Evolutionary conservation across 2,888 invertebrate species (phyloP).

Genomic region (Nebria salina): DNA sequence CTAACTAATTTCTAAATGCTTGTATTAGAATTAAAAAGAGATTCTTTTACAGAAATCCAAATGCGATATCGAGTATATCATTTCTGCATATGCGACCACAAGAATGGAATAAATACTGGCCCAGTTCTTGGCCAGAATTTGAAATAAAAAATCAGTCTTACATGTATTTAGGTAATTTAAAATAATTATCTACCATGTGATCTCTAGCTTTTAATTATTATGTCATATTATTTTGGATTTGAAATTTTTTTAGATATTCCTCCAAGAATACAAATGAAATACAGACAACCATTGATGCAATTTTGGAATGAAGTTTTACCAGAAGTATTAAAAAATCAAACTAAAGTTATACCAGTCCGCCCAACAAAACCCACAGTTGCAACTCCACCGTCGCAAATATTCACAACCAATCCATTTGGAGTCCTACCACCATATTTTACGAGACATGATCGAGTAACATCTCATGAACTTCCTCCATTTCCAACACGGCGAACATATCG

Average conservation of each 20-base stretch:
- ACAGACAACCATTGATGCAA: constrained; percentile 79
- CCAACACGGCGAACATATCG: constrained; percentile 36
- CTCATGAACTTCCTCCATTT: constrained; percentile 54
- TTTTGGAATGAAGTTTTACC: constrained; percentile 89
- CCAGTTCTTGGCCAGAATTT: constrained; percentile 84
- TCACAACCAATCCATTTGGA: constrained; percentile 35
- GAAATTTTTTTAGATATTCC: constrained; percentile 72
- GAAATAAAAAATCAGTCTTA: constrained; percentile 78
- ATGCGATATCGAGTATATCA: constrained; percentile 73
- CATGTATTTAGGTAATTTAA: constrained; percentile 75
- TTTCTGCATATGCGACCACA: constrained; percentile 72
- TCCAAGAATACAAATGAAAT: constrained; percentile 77
- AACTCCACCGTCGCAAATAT: constrained; percentile 38
- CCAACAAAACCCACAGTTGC: constrained; percentile 25
- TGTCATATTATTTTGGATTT: background rate
- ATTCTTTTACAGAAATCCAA: constrained; percentile 70
- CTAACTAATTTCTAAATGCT: too few species aligned
- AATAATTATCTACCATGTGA: background rate
- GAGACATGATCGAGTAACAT: constrained; percentile 49
- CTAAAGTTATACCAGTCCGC: constrained; percentile 50
- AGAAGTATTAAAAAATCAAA: constrained; percentile 70
- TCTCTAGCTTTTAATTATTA: background rate
- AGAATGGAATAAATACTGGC: constrained; percentile 71
- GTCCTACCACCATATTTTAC: constrained; percentile 45
- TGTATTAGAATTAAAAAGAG: too few species aligned